Evolutionary conservation across 1,140 invertebrate species (phyloP).

Genomic region (Drosophila pachea): DNA sequence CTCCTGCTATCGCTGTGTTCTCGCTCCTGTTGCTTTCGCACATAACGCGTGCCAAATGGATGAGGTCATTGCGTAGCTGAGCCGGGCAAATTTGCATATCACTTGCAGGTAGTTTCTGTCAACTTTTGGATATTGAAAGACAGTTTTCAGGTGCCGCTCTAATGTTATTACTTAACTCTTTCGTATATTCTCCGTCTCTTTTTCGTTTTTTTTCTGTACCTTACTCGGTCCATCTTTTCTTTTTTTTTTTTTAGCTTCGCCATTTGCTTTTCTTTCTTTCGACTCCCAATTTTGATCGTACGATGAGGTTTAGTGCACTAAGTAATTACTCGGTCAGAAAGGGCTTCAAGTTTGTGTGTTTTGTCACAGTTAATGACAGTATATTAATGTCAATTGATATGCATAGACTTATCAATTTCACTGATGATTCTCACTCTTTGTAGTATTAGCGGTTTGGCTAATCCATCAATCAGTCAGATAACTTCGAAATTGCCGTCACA

Average conservation of each 20-base stretch:
- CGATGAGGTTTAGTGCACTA: slow-evolving; percentile 30
- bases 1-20: slow-evolving; percentile 12
- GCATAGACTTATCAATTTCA: slow-evolving; percentile 11
- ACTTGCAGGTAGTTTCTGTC: slow-evolving; percentile 34
- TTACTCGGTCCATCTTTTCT: not conserved
- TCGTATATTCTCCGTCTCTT: too few species aligned
- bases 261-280: slow-evolving; percentile 18
- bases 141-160: slow-evolving; percentile 6
- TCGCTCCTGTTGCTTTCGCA: slow-evolving; percentile 38
- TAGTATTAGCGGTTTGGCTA: not conserved
- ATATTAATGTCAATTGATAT: slow-evolving; percentile 1
- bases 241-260: too few species aligned
- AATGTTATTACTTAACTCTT: slow-evolving; percentile 12
- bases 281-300: slow-evolving; percentile 33
- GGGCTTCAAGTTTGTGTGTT: not conserved
- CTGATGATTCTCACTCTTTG: not conserved
- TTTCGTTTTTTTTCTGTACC: slow-evolving; percentile 1
- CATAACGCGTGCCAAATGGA: slow-evolving; percentile 41
- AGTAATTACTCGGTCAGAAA: slow-evolving; percentile 36
- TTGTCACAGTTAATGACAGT: not conserved
- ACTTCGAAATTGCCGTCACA: slow-evolving; percentile 22
- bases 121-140: slow-evolving; percentile 17
- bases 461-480: slow-evolving; percentile 36
- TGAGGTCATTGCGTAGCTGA: slow-evolving; percentile 50
- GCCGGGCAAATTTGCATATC: slow-evolving; percentile 28